phyloP scores from a whole-genome alignment of 2,113 vertebrate species.

The Bagarius yarrelli region DNA sequence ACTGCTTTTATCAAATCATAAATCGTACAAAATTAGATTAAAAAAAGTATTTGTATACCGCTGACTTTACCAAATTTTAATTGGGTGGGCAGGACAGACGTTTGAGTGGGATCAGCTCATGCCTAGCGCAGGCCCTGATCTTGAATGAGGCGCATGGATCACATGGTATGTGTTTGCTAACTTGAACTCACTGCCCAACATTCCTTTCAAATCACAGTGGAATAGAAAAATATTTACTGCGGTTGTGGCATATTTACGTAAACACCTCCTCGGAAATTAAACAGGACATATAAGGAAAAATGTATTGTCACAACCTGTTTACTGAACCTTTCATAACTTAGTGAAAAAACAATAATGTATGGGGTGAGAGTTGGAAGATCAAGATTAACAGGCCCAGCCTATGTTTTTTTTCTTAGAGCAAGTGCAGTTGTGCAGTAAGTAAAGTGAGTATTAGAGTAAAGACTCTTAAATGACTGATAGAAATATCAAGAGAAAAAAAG shows the following conservation, averaged over 20 bases:
- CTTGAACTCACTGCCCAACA: neutral
- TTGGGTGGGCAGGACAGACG: too few species aligned
- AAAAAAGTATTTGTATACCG: too few species aligned
- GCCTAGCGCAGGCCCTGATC: neutral
- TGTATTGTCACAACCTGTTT: neutral
- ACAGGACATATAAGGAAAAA: neutral
- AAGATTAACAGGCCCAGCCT: neutral
- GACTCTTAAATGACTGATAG: conserved; percentile 35
- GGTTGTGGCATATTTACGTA: neutral
- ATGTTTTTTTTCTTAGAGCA: conserved; percentile 34
- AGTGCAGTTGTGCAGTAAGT: conserved; percentile 49
- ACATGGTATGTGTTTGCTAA: conserved; percentile 1
- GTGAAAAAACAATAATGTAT: neutral
- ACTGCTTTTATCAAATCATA: too few species aligned
- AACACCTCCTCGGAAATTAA: conserved; percentile 2
- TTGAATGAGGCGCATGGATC: neutral
- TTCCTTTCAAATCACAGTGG: conserved; percentile 19
- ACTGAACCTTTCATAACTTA: neutral
- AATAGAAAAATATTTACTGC: neutral
- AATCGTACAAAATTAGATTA: too few species aligned
- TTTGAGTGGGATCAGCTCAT: too few species aligned
- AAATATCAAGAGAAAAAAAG: neutral
- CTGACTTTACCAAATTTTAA: too few species aligned
- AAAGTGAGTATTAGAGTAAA: conserved; percentile 15
- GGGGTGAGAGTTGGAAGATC: neutral